Evolutionary conservation across 2,888 invertebrate genomes (phyloP).

Genomic region (Chymomyza caudatula): DNA sequence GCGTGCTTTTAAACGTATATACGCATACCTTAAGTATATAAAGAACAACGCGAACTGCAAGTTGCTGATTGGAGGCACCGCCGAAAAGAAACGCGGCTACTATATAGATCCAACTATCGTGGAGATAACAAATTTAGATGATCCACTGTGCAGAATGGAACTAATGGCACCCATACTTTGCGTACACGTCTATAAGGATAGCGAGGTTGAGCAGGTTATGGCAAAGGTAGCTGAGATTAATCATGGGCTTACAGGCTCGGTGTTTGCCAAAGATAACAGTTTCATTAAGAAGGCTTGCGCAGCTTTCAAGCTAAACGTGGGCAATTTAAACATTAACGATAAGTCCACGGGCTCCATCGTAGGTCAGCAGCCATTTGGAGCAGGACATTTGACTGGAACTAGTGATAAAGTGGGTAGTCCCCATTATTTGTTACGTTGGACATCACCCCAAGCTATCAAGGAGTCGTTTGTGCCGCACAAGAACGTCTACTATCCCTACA

Average conservation of each 20-base stretch:
- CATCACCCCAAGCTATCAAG: slow-evolving; percentile 94
- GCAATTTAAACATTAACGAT: slow-evolving; percentile 98
- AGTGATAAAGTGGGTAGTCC: slow-evolving; percentile 99
- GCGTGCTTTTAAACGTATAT: slow-evolving; percentile 91
- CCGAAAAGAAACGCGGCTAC: slow-evolving; percentile 89
- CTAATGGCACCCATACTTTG: slow-evolving; percentile 96
- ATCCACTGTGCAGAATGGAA: slow-evolving; percentile 92
- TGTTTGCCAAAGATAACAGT: slow-evolving; percentile 89
- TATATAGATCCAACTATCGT: slow-evolving; percentile 97
- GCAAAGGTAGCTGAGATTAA: slow-evolving; percentile 87
- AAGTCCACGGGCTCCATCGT: slow-evolving; percentile 98
- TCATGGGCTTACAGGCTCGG: slow-evolving; percentile 93
- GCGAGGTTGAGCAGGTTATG: slow-evolving; percentile 83
- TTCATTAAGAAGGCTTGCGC: slow-evolving; percentile 87
- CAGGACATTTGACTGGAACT: slow-evolving; percentile 95
- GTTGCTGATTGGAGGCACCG: slow-evolving; percentile 92
- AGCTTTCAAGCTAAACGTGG: slow-evolving; percentile 90
- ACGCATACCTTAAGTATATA: slow-evolving; percentile 91
- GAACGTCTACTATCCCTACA: slow-evolving; percentile 82
- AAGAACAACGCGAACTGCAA: slow-evolving; percentile 63
- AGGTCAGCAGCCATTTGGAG: slow-evolving; percentile 99
- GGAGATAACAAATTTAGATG: slow-evolving; percentile 87
- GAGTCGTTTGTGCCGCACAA: slow-evolving; percentile 90
- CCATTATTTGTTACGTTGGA: slow-evolving; percentile 92
- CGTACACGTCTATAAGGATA: slow-evolving; percentile 92